phyloP scores from a whole-genome alignment of 2,113 vertebrate species.

The Xiphophorus couchianus region DNA sequence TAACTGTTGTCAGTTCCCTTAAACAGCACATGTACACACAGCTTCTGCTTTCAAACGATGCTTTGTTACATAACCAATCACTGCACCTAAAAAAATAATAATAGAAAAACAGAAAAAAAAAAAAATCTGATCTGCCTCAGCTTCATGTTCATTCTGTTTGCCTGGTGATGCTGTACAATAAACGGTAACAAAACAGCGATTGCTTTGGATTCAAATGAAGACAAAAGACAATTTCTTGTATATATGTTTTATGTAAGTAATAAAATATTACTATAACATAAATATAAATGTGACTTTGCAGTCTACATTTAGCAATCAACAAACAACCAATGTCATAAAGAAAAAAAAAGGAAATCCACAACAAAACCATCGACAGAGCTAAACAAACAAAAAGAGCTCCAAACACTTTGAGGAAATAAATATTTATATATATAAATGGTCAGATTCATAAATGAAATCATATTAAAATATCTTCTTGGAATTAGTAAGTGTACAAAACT shows the following conservation, averaged over 20 bases:
- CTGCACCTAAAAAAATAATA: constrained; percentile 48
- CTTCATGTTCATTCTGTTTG: constrained; percentile 43
- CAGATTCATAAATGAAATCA: constrained; percentile 92
- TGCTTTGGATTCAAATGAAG: constrained; percentile 79
- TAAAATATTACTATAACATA: constrained; percentile 99
- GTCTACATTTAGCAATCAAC: constrained; percentile 95
- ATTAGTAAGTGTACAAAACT: constrained; percentile 94
- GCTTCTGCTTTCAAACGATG: constrained; percentile 59
- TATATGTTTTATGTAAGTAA: constrained; percentile 99
- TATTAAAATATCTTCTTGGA: constrained; percentile 95
- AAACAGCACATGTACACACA: constrained; percentile 70
- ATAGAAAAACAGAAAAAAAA: constrained; percentile 19
- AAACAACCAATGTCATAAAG: constrained; percentile 90
- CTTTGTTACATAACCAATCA: constrained; percentile 69
- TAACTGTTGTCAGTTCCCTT: constrained; percentile 60
- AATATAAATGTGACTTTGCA: constrained; percentile 99
- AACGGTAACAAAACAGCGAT: constrained; percentile 49
- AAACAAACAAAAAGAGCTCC: constrained; percentile 83
- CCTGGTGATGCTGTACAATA: constrained; percentile 50
- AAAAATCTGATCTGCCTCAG: constrained; percentile 39
- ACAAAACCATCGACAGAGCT: constrained; percentile 89
- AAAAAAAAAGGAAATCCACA: constrained; percentile 85
- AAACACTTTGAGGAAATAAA: constrained; percentile 95
- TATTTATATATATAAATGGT: constrained; percentile 88
- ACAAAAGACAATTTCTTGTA: constrained; percentile 94